A percentile compares a stretch with the other conserved stretches of the same genome.
Evolutionary conservation across 2,888 invertebrate species (phyloP).

Genomic region (Spisula subtruncata): DNA sequence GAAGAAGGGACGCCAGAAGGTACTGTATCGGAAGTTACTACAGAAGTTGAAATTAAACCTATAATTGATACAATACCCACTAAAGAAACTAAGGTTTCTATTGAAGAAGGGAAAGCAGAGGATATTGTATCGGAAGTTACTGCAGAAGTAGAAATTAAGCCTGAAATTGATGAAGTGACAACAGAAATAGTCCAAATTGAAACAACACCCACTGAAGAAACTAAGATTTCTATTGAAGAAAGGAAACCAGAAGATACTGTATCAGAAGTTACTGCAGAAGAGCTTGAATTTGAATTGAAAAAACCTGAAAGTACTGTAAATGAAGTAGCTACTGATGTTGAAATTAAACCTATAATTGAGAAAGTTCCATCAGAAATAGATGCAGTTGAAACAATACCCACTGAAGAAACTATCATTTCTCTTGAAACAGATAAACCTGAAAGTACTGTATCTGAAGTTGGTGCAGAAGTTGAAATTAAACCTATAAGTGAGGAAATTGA

Average conservation of each 20-base stretch:
- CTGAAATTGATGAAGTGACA: conserved; percentile 37
- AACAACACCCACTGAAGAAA: conserved; percentile 36
- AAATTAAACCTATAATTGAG: neutral
- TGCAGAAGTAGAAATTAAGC: neutral
- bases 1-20: conserved; percentile 32
- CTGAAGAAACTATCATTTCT: neutral
- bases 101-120: conserved; percentile 16
- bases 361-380: neutral
- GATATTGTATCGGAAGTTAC: conserved; percentile 17
- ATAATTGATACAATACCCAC: conserved; percentile 33
- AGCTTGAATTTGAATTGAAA: conserved; percentile 29
- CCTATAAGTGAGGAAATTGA: conserved; percentile 38
- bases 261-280: conserved; percentile 56
- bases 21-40: conserved; percentile 13
- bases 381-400: conserved; percentile 19
- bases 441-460: conserved; percentile 24
- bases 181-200: conserved; percentile 38
- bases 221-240: conserved; percentile 46
- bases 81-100: conserved; percentile 34
- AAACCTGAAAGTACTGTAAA: conserved; percentile 5
- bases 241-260: conserved; percentile 69
- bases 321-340: conserved; percentile 28
- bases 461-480: conserved; percentile 38
- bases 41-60: conserved; percentile 29
- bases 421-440: conserved; percentile 29